Conservation (phyloP, 2,113 vertebrate species). For the Dasypus novemcinctus region DNA sequence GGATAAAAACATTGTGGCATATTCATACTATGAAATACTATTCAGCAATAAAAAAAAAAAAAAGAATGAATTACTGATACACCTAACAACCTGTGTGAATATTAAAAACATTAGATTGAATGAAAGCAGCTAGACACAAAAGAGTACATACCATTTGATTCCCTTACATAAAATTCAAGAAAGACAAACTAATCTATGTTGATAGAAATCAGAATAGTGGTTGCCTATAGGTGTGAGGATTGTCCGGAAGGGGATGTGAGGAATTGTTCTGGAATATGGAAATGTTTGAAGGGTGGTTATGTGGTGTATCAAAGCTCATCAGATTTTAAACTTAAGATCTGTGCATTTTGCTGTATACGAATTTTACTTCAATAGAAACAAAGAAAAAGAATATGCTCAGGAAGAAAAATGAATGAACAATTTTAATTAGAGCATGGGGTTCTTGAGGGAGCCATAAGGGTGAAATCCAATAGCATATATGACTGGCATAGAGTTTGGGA, state of each 20-base stretch:
- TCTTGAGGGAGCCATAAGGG: not conserved
- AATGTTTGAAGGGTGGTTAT: not conserved
- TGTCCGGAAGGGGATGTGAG: not conserved
- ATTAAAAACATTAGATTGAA: not conserved
- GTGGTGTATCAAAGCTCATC: not conserved
- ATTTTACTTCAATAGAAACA: not conserved
- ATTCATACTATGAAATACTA: not conserved
- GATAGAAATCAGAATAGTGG: not conserved
- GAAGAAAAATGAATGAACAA: not conserved
- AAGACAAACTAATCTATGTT: not conserved
- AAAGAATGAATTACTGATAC: not conserved
- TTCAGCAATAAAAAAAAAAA: not conserved
- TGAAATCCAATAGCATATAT: not conserved
- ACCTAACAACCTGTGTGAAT: not conserved
- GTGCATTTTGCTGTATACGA: not conserved
- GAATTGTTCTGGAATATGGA: not conserved
- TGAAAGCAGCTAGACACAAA: not conserved
- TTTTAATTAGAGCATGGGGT: not conserved
- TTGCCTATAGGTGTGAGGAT: not conserved
- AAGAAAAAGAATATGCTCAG: not conserved
- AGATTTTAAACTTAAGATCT: not conserved
- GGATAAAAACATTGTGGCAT: not conserved
- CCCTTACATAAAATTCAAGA: not conserved
- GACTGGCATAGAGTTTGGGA: not conserved
- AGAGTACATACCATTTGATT: not conserved